Evolutionary conservation across 2,888 invertebrate species (phyloP).

Genomic region (Campoplex nolae): DNA sequence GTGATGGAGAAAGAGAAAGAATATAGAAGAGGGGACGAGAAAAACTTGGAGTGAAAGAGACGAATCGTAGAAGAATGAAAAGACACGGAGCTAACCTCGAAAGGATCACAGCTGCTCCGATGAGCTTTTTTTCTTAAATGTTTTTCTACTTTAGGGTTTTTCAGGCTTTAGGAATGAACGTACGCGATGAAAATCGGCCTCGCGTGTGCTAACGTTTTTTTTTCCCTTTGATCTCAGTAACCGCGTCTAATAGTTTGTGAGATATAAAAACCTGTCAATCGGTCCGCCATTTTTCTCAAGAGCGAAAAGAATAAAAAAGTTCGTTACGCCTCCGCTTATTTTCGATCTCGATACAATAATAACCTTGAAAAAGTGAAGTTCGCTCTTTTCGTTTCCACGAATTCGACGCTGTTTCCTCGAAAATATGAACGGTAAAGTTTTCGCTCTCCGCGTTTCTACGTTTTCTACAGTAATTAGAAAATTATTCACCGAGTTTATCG

Average conservation of each 20-base stretch:
- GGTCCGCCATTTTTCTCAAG: too few species aligned
- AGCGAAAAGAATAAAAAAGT: too few species aligned
- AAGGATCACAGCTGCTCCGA: conserved; percentile 78
- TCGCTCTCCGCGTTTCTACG: not conserved
- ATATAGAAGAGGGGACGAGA: conserved; percentile 44
- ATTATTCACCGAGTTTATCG: not conserved
- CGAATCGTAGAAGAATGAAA: conserved; percentile 66
- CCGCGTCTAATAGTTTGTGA: not conserved
- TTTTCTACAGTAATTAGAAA: not conserved
- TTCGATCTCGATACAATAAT: too few species aligned
- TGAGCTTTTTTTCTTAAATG: conserved; percentile 72
- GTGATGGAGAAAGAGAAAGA: conserved; percentile 28
- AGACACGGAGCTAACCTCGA: conserved; percentile 66
- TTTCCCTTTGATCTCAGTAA: not conserved
- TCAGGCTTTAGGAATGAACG: conserved; percentile 42
- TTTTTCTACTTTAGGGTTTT: conserved; percentile 72
- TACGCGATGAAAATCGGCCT: conserved; percentile 45
- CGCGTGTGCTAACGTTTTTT: conserved; percentile 44
- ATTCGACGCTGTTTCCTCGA: too few species aligned
- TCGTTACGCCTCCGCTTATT: too few species aligned
- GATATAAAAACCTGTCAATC: too few species aligned
- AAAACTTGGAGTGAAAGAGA: conserved; percentile 45
- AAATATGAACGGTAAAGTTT: too few species aligned
- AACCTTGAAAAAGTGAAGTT: too few species aligned
- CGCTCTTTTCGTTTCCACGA: too few species aligned